Evolutionary conservation across 1,140 invertebrate species (phyloP).

Genomic region (Plutomurus gul): DNA sequence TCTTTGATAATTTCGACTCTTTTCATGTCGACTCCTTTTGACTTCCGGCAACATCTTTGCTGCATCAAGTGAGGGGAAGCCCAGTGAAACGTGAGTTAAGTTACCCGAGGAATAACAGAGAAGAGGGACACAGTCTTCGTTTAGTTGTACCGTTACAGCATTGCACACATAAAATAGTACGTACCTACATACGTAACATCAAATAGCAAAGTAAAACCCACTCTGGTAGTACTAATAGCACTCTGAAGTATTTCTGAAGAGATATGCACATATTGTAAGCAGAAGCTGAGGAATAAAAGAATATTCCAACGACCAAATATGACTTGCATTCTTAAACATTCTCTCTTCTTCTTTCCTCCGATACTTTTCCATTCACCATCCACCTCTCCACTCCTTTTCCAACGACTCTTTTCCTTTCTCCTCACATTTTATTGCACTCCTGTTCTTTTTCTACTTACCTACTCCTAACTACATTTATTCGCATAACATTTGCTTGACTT

Average conservation of each 20-base stretch:
- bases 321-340: slow-evolving; percentile 6
- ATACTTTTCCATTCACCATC: neutral
- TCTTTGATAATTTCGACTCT: slow-evolving; percentile 27
- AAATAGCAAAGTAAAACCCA: no score
- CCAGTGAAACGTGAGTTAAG: neutral
- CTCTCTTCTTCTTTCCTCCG: neutral
- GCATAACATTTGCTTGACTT: neutral
- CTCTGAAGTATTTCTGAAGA: neutral
- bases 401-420: neutral
- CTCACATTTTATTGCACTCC: neutral
- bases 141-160: neutral
- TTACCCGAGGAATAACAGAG: neutral
- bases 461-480: no score
- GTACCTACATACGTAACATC: no score
- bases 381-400: neutral
- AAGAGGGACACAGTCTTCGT: no score
- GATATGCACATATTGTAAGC: neutral
- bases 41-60: slow-evolving; percentile 31
- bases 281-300: neutral
- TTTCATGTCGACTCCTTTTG: slow-evolving; percentile 15
- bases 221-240: neutral
- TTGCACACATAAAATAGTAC: neutral
- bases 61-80: neutral
- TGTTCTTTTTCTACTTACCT: neutral
- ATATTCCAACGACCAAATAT: neutral